Percentiles rank a stretch among this genome's conserved stretches.
Conservation (phyloP, 2,797 vertebrate genomes). For the Clangula hyemalis region DNA sequence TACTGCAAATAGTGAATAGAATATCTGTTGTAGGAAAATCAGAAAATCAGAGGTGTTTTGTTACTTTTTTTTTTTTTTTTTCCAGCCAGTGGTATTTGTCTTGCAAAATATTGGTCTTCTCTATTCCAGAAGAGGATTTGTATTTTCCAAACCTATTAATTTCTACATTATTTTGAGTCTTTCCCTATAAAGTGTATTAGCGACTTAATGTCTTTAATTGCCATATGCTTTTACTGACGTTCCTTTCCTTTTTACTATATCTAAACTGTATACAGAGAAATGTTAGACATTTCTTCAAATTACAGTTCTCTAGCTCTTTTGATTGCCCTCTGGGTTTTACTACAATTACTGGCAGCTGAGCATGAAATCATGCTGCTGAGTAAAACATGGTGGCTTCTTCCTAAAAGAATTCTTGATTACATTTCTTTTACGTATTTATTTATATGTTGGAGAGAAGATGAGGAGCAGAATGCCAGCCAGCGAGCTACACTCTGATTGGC, state of each 20-base stretch:
- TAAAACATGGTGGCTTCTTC: conserved; percentile 16
- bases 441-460: background rate
- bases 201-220: background rate
- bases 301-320: background rate
- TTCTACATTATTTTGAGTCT: background rate
- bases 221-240: background rate
- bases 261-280: background rate
- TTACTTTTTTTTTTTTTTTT: too few species aligned
- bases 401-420: background rate
- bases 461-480: background rate
- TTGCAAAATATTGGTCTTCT: background rate
- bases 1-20: background rate
- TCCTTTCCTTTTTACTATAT: background rate
- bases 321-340: conserved; percentile 38
- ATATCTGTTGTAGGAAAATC: background rate
- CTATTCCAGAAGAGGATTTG: background rate
- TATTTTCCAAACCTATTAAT: background rate
- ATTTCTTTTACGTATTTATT: conserved; percentile 21
- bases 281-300: background rate
- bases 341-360: conserved; percentile 14
- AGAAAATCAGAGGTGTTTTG: background rate
- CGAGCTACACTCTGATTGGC: background rate
- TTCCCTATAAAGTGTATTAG: background rate
- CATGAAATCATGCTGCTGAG: conserved; percentile 27
- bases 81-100: background rate